Conservation (phyloP, 1,140 invertebrate species). For the Subanguina moxae region DNA sequence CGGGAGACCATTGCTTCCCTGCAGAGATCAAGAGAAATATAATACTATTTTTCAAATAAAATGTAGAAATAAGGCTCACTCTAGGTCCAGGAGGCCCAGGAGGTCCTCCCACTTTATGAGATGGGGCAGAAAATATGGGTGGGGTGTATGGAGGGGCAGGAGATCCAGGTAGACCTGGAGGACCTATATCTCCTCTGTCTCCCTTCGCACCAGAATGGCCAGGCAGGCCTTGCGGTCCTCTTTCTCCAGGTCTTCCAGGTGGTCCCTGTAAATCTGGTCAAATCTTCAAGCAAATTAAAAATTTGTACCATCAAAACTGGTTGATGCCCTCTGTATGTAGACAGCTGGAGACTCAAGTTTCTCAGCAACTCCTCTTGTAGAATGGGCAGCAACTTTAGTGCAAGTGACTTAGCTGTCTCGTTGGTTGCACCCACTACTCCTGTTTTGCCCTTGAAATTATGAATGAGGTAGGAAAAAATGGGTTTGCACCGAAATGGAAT, state of each 20-base stretch:
- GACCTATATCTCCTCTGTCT: conserved; percentile 52
- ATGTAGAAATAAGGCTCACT: not conserved
- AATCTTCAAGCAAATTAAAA: conserved; percentile 7
- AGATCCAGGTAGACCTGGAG: conserved; percentile 45
- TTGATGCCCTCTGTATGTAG: not conserved
- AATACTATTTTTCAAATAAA: not conserved
- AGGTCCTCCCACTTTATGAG: not conserved
- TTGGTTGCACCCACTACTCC: conserved; percentile 16
- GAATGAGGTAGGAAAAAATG: not conserved
- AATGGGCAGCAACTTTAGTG: conserved; percentile 40
- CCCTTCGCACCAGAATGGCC: conserved; percentile 50
- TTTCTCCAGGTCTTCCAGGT: conserved; percentile 36
- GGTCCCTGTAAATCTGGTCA: conserved; percentile 16
- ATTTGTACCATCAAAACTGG: conserved; percentile 1
- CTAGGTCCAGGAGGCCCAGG: conserved; percentile 12
- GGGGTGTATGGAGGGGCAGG: conserved; percentile 14
- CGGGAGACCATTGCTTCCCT: conserved; percentile 14
- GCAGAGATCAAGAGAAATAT: not conserved
- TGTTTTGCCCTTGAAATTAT: conserved; percentile 24
- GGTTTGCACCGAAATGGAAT: not conserved
- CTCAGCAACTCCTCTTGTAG: conserved; percentile 35
- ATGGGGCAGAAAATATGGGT: conserved; percentile 12
- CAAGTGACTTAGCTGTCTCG: conserved; percentile 25
- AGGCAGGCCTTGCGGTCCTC: conserved; percentile 49
- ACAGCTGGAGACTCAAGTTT: conserved; percentile 13